Evolutionary conservation across 92 coral and sea anemone species (phyloP), one percentile per base, ranked within the genome.

Genomic region (Anthopleura xanthogrammica): DNA sequence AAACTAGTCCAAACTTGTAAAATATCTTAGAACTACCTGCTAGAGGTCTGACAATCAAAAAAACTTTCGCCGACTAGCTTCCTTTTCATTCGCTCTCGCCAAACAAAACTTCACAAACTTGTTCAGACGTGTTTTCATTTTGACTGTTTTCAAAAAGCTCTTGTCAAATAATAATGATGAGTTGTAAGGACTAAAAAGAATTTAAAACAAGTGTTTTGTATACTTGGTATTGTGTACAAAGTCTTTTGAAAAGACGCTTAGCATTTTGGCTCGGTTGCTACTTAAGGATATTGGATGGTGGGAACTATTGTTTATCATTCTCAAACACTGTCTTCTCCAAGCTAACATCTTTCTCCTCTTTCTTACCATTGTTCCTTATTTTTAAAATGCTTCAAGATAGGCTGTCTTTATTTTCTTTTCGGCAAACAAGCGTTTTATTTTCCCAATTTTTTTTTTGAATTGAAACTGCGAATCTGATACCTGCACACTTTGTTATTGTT

Each of bases 251-350:
- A 62, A 62, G 70, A 62, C 70, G 29, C 70, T 68, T 68, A 68
- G 16, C 11, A 65, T 4, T 29, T 36, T 5, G 20, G 70, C 70
- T 36, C 29, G 74, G 42, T 68, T 12, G 42, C 46, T 68, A 68
- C 74, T 68, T 68, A 23, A 24, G 17, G 74, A 68, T 68, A 68
- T 68, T 68, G 74, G 74, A 68, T 68, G 40, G 74, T 68, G 74
- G 42, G 74, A 68, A 68, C 4, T 12, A 29, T 29, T n/a, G 74
- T 62, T 19, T 22, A 68, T 68, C 42, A 3, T 68, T 68, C 7
- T 36, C 43, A 5, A 68, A 23, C 42, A 65, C 22, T 14, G 12
- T 11, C 70, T 4, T 19, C 24, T 19, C 24, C 22, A 62, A 19
- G 29, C 24, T 62, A 62, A 5, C 10, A 19, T 2, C 22, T 4